Conservation (phyloP, 2,888 invertebrate species). For the Lordiphosa fenestrarum region DNA sequence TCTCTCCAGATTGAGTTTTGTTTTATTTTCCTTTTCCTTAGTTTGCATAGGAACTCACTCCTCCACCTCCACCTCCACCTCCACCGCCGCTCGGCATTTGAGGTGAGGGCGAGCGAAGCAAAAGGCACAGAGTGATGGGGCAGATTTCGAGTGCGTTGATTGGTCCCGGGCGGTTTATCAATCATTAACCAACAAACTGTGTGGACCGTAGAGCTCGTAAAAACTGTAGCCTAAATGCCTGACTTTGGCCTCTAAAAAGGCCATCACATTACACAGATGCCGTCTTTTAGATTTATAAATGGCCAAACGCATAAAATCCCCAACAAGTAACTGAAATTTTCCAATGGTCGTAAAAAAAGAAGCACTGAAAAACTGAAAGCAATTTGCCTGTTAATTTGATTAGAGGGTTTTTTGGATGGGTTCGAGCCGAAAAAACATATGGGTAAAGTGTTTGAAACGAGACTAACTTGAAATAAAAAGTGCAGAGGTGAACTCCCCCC, state of each 20-base stretch:
- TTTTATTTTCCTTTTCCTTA: conserved; percentile 23
- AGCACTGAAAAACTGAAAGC: conserved; percentile 17
- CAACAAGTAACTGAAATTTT: conserved; percentile 33
- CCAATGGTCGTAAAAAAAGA: conserved; percentile 36
- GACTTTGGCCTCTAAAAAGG: conserved; percentile 62
- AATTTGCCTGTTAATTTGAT: conserved; percentile 59
- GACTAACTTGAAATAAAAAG: too few relatives aligned
- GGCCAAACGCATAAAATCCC: conserved; percentile 30
- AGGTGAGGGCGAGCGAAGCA: conserved; percentile 21
- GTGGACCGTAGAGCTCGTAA: conserved; percentile 49
- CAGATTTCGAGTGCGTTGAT: conserved; percentile 58
- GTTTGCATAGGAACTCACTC: conserved; percentile 29
- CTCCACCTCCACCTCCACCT: too few relatives aligned
- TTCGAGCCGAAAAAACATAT: too few relatives aligned
- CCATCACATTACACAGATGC: conserved; percentile 63
- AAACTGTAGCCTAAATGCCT: conserved; percentile 46
- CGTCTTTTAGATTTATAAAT: conserved; percentile 57
- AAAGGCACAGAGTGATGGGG: conserved; percentile 22
- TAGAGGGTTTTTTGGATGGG: conserved; percentile 14
- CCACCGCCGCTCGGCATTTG: background rate
- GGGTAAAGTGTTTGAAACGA: too few relatives aligned
- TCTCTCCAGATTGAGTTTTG: conserved; percentile 29
- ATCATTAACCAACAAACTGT: conserved; percentile 60
- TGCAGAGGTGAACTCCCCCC: too few relatives aligned
- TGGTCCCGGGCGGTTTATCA: conserved; percentile 73